These are phyloP conservation scores for Rhamphomyia laevipes DNA, from an alignment of 2,888 invertebrate genomes.

Conservation along the genomic window DNA sequence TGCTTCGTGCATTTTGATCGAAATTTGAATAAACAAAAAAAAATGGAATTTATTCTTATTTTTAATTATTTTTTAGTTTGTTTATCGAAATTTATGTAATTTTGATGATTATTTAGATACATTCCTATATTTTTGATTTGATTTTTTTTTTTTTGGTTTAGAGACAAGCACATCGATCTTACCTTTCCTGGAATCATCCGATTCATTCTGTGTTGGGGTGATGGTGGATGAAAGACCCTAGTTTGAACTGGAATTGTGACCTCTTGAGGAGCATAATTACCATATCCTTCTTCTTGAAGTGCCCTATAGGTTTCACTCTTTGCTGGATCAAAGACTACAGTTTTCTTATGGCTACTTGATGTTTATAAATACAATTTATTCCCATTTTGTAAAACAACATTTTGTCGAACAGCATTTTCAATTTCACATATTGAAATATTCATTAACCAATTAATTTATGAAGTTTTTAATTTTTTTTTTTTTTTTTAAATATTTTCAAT, in stretches of 20 bases:
- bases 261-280: slow-evolving; percentile 53
- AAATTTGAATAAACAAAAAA: too few species aligned
- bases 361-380: slow-evolving; percentile 1
- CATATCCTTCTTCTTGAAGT: slow-evolving; percentile 62
- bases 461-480: too few species aligned
- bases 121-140: too few species aligned
- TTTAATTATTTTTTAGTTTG: too few species aligned
- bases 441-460: too few species aligned
- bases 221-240: slow-evolving; percentile 54
- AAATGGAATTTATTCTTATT: too few species aligned
- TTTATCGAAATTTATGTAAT: too few species aligned
- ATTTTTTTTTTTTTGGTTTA: background rate
- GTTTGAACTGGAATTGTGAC: slow-evolving; percentile 58
- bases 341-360: slow-evolving; percentile 44
- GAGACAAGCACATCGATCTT: slow-evolving; percentile 26
- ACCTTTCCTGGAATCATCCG: slow-evolving; percentile 45
- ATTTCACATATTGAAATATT: too few species aligned
- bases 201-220: slow-evolving; percentile 18
- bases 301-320: slow-evolving; percentile 82
- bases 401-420: too few species aligned
- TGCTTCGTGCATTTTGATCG: background rate
- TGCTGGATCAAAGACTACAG: slow-evolving; percentile 72
- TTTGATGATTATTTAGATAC: too few species aligned
- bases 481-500: too few species aligned
- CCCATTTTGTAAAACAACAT: too few species aligned